A percentile compares a stretch with the other conserved stretches of the same genome.
These are phyloP conservation scores for Drosophila varians DNA, from an alignment of 1,140 invertebrate species.

Conservation along the genomic window DNA sequence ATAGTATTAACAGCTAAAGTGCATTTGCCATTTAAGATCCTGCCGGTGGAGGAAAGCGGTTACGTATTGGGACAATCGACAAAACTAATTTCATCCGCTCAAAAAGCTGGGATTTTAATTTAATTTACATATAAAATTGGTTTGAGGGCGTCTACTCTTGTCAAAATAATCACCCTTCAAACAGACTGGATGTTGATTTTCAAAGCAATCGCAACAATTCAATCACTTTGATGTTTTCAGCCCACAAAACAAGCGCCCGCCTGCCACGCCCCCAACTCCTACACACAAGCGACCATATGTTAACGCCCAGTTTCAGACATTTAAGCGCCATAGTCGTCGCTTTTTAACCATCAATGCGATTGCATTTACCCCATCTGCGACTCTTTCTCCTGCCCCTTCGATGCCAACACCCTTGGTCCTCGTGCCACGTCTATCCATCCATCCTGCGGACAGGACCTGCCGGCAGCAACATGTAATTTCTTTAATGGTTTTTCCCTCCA, in stretches of 20 bases:
- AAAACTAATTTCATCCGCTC: constrained; percentile 2
- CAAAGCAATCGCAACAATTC: constrained; percentile 81
- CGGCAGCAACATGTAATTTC: constrained; percentile 71
- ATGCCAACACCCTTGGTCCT: constrained; percentile 8
- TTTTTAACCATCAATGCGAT: constrained; percentile 74
- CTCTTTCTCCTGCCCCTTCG: constrained; percentile 3
- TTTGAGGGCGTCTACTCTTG: constrained; percentile 34
- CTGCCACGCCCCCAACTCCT: constrained; percentile 7
- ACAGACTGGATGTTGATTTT: constrained; percentile 32
- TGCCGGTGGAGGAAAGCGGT: neutral
- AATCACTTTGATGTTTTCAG: constrained; percentile 78
- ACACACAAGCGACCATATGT: constrained; percentile 13
- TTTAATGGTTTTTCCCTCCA: constrained; percentile 73
- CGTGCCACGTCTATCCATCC: neutral
- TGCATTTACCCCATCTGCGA: constrained; percentile 52
- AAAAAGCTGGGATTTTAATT: constrained; percentile 62
- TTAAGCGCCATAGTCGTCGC: constrained; percentile 71
- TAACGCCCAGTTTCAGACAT: constrained; percentile 55
- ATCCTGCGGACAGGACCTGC: constrained; percentile 31
- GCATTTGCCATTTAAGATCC: constrained; percentile 31
- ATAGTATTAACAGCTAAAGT: constrained; percentile 36
- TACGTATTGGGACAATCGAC: neutral
- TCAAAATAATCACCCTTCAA: neutral
- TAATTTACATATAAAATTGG: constrained; percentile 66
- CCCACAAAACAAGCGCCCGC: constrained; percentile 60